Base-by-base conservation (phyloP, 2,888 invertebrate species). In the Scelioninae gen. 2 region DNA sequence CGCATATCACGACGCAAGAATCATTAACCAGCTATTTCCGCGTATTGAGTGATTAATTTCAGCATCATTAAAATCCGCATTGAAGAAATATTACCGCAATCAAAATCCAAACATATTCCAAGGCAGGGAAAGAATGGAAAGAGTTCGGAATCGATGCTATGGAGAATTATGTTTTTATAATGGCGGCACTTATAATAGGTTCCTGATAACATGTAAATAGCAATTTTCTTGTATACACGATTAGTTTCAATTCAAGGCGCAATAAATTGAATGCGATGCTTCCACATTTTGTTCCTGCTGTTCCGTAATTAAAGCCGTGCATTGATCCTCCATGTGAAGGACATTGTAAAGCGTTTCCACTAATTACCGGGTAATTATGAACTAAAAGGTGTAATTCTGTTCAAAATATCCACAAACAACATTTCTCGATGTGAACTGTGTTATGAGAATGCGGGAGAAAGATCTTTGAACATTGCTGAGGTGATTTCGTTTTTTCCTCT, bases 401-500 rank as follows among this genome's bases (percentile, higher is more conserved):
- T 37, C 45, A 61, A 73, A 57, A 64, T 52, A 46, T 33, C 50
- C 33, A 43, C 67, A 50, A 68, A 63, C 63, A 39, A 45, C 57
- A 46, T 63, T 67, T 73, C 41, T 46, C 33, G 41, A 61, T 70
- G 74, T 70, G 65, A 74, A 74, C 57, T 70, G 28, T 74, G 61
- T 35, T 60, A 55, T 64, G 74, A 10, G 69, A 64, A 73, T 68
- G 18, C 18, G 31, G 48, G 60, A 35, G 61, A 67, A 67, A 61
- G 41, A 52, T 18, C 33, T 46, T 15, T 31, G 25, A 71, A 65
- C 31, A n/a, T n/a, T 7, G 5, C 11, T 11, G 33, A 11, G 33
- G 46, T 19, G 7, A 22, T 52, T 18, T 57, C 22, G 25, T 35
- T 35, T 57, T 41, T 37, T 48, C 28, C 25, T 13, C 4, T 13